These are phyloP conservation scores for Physella acuta DNA, from an alignment of 1,140 invertebrate genomes.

Conservation along the genomic window DNA sequence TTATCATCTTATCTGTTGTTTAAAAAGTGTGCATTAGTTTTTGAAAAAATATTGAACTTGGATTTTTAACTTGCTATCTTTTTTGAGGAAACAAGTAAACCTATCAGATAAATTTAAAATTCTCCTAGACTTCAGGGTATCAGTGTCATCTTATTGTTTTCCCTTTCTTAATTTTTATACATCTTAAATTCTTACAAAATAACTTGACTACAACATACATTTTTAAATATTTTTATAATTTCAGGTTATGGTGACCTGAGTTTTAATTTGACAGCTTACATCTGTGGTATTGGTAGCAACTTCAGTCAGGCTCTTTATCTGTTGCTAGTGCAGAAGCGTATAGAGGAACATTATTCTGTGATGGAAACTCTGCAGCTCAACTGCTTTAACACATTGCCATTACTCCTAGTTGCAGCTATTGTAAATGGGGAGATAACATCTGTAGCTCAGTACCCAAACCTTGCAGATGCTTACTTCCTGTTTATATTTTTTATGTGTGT, in stretches of 20 bases:
- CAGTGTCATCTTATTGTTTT: no score
- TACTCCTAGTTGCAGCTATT: slow-evolving; percentile 49
- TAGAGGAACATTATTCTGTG: slow-evolving; percentile 51
- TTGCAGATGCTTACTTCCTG: slow-evolving; percentile 46
- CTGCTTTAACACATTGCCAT: slow-evolving; percentile 61
- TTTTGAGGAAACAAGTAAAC: no score
- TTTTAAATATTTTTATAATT: background rate
- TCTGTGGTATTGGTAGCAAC: slow-evolving; percentile 61
- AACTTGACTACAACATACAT: background rate
- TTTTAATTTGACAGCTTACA: slow-evolving; percentile 60
- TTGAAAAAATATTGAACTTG: no score
- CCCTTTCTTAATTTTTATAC: no score
- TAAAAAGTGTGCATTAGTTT: no score
- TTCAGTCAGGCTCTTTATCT: slow-evolving; percentile 63
- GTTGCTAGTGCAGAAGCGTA: slow-evolving; percentile 60
- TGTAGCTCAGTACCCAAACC: slow-evolving; percentile 33
- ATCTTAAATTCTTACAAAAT: background rate
- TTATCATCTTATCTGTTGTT: no score
- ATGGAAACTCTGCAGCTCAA: slow-evolving; percentile 60
- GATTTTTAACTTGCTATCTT: no score
- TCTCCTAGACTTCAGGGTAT: no score
- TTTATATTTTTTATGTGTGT: slow-evolving; percentile 56
- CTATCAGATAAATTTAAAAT: no score
- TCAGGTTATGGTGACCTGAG: slow-evolving; percentile 62
- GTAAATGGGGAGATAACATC: slow-evolving; percentile 47